Percentiles rank a stretch among this genome's conserved stretches.
These are phyloP conservation scores for Indicator maculatus DNA, from an alignment of 2,113 vertebrate species.

Conservation along the genomic window DNA sequence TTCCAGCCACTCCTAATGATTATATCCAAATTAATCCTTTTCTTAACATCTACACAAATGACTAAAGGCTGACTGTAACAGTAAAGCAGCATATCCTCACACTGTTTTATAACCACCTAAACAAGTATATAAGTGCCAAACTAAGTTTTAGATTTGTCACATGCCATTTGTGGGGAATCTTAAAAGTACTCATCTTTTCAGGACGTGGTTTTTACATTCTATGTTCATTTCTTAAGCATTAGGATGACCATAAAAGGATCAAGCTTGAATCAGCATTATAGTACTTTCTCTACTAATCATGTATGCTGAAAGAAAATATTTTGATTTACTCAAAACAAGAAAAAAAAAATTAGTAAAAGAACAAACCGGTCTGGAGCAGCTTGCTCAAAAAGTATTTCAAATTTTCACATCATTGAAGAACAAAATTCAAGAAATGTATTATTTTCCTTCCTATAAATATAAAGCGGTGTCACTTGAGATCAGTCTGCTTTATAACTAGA, in stretches of 20 bases:
- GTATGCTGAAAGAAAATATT: neutral
- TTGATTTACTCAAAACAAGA: neutral
- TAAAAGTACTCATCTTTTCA: neutral
- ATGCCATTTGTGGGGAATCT: neutral
- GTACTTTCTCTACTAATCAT: neutral
- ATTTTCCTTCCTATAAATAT: slow-evolving; percentile 64
- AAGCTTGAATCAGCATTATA: neutral
- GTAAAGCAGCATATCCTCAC: neutral
- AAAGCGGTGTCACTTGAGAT: slow-evolving; percentile 36
- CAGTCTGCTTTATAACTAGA: slow-evolving; percentile 60
- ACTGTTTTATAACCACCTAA: neutral
- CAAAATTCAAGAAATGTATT: slow-evolving; percentile 43
- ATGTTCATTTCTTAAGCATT: neutral
- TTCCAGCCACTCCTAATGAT: neutral
- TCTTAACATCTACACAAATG: neutral
- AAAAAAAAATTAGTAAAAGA: neutral
- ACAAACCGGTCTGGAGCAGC: neutral
- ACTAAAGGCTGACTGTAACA: neutral
- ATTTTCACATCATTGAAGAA: neutral
- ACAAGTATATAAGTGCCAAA: neutral
- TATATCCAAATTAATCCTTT: neutral
- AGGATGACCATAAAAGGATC: neutral
- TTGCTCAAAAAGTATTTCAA: neutral
- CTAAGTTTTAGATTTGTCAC: neutral
- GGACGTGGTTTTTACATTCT: neutral